Conservation (phyloP, 2,888 invertebrate species). For the Lasiommata megera region DNA sequence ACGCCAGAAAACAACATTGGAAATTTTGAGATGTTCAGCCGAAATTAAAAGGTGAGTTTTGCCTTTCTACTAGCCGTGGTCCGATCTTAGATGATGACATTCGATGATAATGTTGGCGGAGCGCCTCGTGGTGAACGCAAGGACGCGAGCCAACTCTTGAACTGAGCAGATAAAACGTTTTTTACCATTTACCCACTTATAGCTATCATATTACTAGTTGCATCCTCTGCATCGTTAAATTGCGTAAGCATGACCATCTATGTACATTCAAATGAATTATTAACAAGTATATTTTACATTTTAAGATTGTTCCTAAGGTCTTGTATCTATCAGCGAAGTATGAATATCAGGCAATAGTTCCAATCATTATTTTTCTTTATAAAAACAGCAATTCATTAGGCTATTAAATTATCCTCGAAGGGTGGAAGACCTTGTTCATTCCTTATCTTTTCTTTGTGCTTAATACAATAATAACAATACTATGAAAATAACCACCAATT, state of each 20-base stretch:
- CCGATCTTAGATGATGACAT: conserved; percentile 64
- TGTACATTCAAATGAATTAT: conserved; percentile 29
- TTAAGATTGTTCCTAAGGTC: conserved; percentile 18
- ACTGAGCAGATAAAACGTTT: conserved; percentile 34
- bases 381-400: neutral
- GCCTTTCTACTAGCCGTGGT: conserved; percentile 60
- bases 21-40: conserved; percentile 32
- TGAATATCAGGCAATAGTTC: neutral
- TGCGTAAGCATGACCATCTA: conserved; percentile 34
- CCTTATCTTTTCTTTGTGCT: too few relatives aligned
- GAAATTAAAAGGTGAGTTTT: conserved; percentile 67
- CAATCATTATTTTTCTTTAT: neutral
- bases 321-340: conserved; percentile 11
- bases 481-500: too few relatives aligned
- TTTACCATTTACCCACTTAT: conserved; percentile 38
- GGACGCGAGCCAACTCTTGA: conserved; percentile 53
- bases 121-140: conserved; percentile 69
- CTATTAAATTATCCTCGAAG: too few relatives aligned
- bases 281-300: conserved; percentile 30
- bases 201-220: conserved; percentile 24
- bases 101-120: conserved; percentile 66
- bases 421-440: too few relatives aligned
- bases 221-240: conserved; percentile 35
- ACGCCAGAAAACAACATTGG: conserved; percentile 29
- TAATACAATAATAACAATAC: too few relatives aligned